Conservation (phyloP, 2,888 invertebrate species). For the Spialia ferax region DNA sequence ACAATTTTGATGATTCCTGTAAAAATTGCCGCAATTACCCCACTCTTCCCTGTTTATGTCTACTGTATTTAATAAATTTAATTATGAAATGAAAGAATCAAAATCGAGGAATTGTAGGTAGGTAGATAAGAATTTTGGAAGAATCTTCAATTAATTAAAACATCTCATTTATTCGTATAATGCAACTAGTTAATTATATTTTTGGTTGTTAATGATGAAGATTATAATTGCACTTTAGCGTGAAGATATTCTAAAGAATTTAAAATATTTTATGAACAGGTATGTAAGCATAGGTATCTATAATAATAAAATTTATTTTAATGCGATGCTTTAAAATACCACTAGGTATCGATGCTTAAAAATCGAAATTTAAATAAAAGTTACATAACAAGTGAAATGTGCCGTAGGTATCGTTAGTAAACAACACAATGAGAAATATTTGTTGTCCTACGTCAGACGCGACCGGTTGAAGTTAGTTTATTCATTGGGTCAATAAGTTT, state of each 20-base stretch:
- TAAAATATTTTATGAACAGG: slow-evolving; percentile 1
- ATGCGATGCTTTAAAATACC: neutral
- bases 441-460: neutral
- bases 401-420: too few relatives aligned
- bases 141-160: neutral
- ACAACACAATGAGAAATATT: too few relatives aligned
- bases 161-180: neutral
- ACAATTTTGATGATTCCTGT: too few relatives aligned
- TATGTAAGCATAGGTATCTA: too few relatives aligned
- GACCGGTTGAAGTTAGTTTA: slow-evolving; percentile 14
- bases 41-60: too few relatives aligned
- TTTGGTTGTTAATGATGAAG: neutral
- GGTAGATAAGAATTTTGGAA: neutral
- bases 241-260: neutral
- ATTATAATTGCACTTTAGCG: neutral
- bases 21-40: too few relatives aligned
- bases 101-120: too few relatives aligned
- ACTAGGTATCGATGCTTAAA: neutral
- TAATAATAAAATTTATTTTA: neutral
- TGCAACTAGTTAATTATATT: neutral
- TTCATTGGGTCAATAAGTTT: slow-evolving; percentile 12
- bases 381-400: too few relatives aligned
- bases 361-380: too few relatives aligned
- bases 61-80: too few relatives aligned
- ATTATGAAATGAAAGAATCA: too few relatives aligned